Percentiles rank a stretch among this genome's conserved stretches.
Conservation (phyloP, 2,113 vertebrate species). For the Ariopsis seemanni region DNA sequence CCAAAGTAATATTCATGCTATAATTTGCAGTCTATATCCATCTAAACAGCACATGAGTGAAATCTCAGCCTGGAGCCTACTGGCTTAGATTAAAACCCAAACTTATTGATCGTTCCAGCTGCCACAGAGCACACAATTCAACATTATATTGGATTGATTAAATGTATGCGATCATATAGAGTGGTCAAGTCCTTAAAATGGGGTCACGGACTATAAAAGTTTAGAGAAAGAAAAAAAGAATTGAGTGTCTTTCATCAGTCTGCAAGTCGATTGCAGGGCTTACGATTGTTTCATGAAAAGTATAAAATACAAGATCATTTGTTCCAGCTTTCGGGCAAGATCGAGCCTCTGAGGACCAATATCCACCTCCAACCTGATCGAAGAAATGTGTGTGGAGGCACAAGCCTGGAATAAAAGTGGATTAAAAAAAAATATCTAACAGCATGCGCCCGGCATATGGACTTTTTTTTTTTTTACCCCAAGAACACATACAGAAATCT, state of each 20-base stretch:
- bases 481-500: conserved; percentile 33
- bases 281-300: neutral
- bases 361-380: neutral
- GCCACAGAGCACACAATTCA: neutral
- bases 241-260: neutral
- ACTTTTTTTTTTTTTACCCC: conserved; percentile 32
- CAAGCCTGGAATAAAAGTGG: neutral
- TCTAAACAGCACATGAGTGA: neutral
- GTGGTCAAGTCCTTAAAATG: neutral
- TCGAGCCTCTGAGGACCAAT: neutral
- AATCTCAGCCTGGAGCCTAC: neutral
- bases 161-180: neutral
- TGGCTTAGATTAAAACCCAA: neutral
- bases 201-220: neutral
- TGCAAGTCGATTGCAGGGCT: neutral
- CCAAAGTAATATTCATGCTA: neutral
- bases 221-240: neutral
- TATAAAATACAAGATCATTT: neutral
- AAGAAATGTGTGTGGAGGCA: neutral
- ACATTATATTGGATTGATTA: neutral
- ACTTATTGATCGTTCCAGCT: neutral
- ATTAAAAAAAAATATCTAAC: neutral
- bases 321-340: conserved; percentile 9
- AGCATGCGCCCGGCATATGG: neutral
- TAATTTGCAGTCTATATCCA: neutral